These are phyloP conservation scores for Cosmopolites sordidus DNA, from an alignment of 2,888 invertebrate genomes.

Conservation along the genomic window DNA sequence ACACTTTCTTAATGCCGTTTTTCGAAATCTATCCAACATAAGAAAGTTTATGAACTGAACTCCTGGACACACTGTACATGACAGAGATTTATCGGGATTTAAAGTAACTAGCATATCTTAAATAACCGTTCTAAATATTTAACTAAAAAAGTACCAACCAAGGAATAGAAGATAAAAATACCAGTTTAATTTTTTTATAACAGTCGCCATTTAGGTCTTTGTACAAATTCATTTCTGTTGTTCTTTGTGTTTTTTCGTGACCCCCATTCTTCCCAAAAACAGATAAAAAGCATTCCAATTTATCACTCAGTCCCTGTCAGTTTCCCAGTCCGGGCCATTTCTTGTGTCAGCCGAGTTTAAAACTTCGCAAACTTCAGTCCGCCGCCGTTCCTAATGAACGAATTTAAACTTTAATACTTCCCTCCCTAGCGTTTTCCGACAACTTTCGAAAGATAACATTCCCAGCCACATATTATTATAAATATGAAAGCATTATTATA, in stretches of 20 bases:
- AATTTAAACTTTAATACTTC: slow-evolving; percentile 26
- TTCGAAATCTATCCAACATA: too few relatives aligned
- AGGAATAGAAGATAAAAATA: too few relatives aligned
- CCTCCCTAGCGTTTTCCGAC: slow-evolving; percentile 8
- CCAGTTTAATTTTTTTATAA: too few relatives aligned
- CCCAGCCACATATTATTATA: slow-evolving; percentile 7
- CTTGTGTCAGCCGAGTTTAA: slow-evolving; percentile 20
- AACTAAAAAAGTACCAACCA: too few relatives aligned
- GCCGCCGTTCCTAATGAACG: slow-evolving; percentile 19
- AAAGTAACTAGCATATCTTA: too few relatives aligned
- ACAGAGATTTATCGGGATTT: too few relatives aligned
- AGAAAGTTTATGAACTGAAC: too few relatives aligned
- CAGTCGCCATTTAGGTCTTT: slow-evolving; percentile 2
- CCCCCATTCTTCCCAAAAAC: slow-evolving; percentile 18
- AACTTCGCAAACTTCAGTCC: slow-evolving; percentile 20
- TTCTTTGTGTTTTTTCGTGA: slow-evolving; percentile 5
- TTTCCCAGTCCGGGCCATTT: slow-evolving; percentile 24
- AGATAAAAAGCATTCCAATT: slow-evolving; percentile 37
- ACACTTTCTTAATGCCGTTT: too few relatives aligned
- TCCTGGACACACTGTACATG: too few relatives aligned
- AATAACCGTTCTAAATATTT: too few relatives aligned
- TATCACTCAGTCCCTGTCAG: slow-evolving; percentile 35
- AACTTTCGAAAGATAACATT: slow-evolving; percentile 13
- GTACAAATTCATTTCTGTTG: slow-evolving; percentile 7
- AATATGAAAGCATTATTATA: slow-evolving; percentile 13